Evolutionary conservation across 2,888 invertebrate species (phyloP), one percentile per base, ranked within the genome.

Genomic region (Sarcophaga subvicina): DNA sequence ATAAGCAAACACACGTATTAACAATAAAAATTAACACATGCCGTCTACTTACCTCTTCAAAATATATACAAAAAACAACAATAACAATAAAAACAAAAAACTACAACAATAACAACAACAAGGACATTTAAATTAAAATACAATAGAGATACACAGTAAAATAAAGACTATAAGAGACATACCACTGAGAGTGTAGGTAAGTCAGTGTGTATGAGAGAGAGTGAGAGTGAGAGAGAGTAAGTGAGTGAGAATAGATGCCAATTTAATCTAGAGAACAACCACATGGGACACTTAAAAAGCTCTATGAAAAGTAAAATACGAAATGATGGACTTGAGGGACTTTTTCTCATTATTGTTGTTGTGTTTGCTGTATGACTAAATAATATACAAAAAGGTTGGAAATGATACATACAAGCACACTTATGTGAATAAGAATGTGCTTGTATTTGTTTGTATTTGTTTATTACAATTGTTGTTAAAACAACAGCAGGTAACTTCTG

Each of bases 181-280:
- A 37, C 37, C 37, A 37, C 37, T 2, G 37, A 37, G 37, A 37
- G 37, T 37, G 37, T 37, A 37, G 37, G 37, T 37, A 37, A 37
- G 37, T 37, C 0, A 6, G 37, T 37, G 6, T 37, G 37, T 37
- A 6, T 37, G 37, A 49, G 1, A 8, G 11, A 71, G 59, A 60
- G 17, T 76, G 17, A 71, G 2, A 3, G 59, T 71, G 60, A 92
- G 49, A 2, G 59, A 71, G 60, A 91, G 90, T 89, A 20, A 79
- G 59, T 71, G 60, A 92, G 49, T 6, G 59, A 71, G 60, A 91
- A 37, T 91, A 91, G 91, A 91, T 92, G 92, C 92, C 92, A 92
- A 92, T 92, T 92, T 92, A 91, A 92, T 92, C 91, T 90, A 91
- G 78, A 88, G 90, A 90, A 89, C 90, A 88, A 89, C 91, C 92